A percentile compares a stretch with the other conserved stretches of the same genome.
Conservation (phyloP, 2,797 vertebrate species). For the Anabacerthia variegaticeps region DNA sequence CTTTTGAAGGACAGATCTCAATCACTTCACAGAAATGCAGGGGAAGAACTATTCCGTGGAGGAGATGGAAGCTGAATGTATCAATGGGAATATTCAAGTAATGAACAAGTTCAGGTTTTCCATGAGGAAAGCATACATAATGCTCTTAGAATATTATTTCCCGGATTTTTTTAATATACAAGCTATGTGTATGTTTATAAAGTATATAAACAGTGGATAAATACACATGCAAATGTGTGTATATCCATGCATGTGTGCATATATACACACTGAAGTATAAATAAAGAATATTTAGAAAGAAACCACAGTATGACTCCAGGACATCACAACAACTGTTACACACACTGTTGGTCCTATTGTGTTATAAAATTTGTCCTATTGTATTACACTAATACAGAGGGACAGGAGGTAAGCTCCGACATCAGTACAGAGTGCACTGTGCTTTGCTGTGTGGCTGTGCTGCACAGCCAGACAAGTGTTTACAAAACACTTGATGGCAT, state of each 20-base stretch:
- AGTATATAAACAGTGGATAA: background rate
- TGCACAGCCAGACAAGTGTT: fast-evolving
- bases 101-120: background rate
- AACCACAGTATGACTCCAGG: background rate
- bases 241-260: background rate
- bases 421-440: background rate
- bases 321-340: background rate
- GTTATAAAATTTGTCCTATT: background rate
- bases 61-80: background rate
- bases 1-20: background rate
- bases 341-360: background rate
- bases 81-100: background rate
- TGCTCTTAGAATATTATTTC: background rate
- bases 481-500: background rate
- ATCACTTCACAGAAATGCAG: background rate
- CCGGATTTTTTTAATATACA: background rate
- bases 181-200: background rate
- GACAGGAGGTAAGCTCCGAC: background rate
- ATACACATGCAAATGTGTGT: background rate
- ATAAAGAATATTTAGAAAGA: background rate
- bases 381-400: background rate
- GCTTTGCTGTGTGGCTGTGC: background rate
- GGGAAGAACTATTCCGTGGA: background rate
- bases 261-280: background rate
- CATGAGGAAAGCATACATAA: background rate